Evolutionary conservation across 2,113 vertebrate species (phyloP), one percentile per base, ranked within the genome.

Genomic region (Cinclus mexicanus): DNA sequence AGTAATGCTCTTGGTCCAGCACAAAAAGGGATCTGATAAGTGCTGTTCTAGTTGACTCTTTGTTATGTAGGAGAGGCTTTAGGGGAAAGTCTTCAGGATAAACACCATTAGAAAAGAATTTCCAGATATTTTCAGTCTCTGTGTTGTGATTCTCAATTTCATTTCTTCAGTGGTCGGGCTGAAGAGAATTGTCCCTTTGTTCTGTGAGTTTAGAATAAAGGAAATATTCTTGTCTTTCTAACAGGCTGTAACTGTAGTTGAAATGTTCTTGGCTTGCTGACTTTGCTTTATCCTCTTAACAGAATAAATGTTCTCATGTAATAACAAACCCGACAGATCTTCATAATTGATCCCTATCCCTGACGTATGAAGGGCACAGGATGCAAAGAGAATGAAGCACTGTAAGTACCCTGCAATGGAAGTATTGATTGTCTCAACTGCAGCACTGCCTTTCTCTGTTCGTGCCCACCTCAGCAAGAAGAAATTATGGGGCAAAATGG

Each of bases 371-470:
- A 95, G 92, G 94, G 81, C 91, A 94, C 75, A 87, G 93, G 70
- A 92, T 93, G 84, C 92, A 93, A 95, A 80, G 33, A 69, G 88
- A 94, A 90, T 53, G 57, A 84, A 52, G 75, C 72, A 35, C 28
- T 86, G 6, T n/a, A 80, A 92, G 80, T 74, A 69, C 85, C 61
- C 11, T 94, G 92, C 69, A 69, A 90, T 74, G 50, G 71, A 81
- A 75, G 44, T 97, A 95, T 97, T 94, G 95, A 97, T 97, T 87
- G 79, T 81, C 83, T 83, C 87, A 90, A 76, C 15, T 93, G 89
- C 71, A 87, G 78, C 61, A 33, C 82, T 89, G 76, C 76, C 78
- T 84, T 70, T 61, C 75, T 63, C 91, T 82, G 4, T 86, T 94
- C 96, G 76, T 96, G 87, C 53, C 50, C 87, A 91, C 80, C 72